These are phyloP conservation scores for Dolichoris vasculosae DNA, from an alignment of 1,140 invertebrate species.

Conservation along the genomic window DNA sequence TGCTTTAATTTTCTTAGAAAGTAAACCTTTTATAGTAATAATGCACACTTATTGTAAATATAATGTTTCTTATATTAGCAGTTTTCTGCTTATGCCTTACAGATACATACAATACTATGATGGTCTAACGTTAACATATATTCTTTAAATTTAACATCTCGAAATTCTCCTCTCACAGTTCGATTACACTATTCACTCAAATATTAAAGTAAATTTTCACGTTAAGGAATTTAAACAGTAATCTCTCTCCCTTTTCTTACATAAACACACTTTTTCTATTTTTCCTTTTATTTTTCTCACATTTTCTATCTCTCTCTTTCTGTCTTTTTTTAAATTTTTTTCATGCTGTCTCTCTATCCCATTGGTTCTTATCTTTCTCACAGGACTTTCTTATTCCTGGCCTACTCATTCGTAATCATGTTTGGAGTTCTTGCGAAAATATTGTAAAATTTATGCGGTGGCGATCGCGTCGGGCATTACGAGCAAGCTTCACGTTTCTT, in stretches of 20 bases:
- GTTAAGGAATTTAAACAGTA: conserved; percentile 35
- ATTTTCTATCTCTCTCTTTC: not conserved
- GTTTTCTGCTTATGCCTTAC: not conserved
- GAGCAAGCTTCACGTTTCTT: conserved; percentile 20
- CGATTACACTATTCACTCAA: conserved; percentile 20
- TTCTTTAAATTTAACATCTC: conserved; percentile 24
- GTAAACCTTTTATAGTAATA: not conserved
- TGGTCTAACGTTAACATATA: not conserved
- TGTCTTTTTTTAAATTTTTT: not conserved
- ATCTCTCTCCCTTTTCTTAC: not conserved
- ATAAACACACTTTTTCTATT: not conserved
- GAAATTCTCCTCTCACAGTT: conserved; percentile 12
- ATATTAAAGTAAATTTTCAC: conserved; percentile 18
- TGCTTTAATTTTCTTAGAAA: not conserved
- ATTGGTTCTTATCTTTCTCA: too few species aligned
- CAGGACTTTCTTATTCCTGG: not conserved
- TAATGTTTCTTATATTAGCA: not conserved
- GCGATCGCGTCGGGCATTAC: conserved; percentile 39
- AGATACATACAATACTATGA: not conserved
- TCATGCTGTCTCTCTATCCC: too few species aligned
- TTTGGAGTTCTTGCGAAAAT: conserved; percentile 22
- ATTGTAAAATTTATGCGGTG: conserved; percentile 34
- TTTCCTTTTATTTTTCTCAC: not conserved
- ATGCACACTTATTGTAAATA: not conserved
- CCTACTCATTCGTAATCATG: not conserved